phyloP scores from a whole-genome alignment of 2,888 invertebrate species.

The Clivina fossor region DNA sequence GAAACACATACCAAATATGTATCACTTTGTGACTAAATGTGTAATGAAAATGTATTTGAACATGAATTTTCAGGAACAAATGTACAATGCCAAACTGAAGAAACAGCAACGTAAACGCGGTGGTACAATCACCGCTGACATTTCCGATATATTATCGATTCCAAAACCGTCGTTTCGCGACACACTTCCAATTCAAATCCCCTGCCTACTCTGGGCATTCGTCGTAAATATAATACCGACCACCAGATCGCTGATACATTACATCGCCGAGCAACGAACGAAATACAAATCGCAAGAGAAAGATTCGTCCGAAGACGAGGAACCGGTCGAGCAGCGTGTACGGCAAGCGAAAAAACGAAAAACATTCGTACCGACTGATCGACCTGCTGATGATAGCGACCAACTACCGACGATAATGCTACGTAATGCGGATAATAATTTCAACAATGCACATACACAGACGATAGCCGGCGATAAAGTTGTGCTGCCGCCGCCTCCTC shows the following conservation, averaged over 20 bases:
- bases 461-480: constrained; percentile 3
- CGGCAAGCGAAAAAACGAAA: constrained; percentile 58
- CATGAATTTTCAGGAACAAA: constrained; percentile 63
- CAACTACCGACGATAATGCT: no score
- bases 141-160: constrained; percentile 64
- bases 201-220: constrained; percentile 65
- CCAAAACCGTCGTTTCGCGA: constrained; percentile 73
- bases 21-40: no score
- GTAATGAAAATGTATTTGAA: no score
- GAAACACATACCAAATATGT: no score
- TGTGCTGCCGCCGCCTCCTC: no score
- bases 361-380: constrained; percentile 65
- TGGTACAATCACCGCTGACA: constrained; percentile 56
- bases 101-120: constrained; percentile 60
- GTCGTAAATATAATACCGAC: constrained; percentile 65
- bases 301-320: constrained; percentile 16
- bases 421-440: constrained; percentile 50
- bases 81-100: constrained; percentile 66
- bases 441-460: constrained; percentile 48
- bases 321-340: constrained; percentile 51
- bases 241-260: constrained; percentile 57
- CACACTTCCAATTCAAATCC: constrained; percentile 83
- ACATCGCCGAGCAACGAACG: constrained; percentile 60
- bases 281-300: constrained; percentile 8
- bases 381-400: constrained; percentile 53